Evolutionary conservation across 2,113 vertebrate species (phyloP), one percentile per base, ranked within the genome.

Genomic region (Toxostoma redivivum): DNA sequence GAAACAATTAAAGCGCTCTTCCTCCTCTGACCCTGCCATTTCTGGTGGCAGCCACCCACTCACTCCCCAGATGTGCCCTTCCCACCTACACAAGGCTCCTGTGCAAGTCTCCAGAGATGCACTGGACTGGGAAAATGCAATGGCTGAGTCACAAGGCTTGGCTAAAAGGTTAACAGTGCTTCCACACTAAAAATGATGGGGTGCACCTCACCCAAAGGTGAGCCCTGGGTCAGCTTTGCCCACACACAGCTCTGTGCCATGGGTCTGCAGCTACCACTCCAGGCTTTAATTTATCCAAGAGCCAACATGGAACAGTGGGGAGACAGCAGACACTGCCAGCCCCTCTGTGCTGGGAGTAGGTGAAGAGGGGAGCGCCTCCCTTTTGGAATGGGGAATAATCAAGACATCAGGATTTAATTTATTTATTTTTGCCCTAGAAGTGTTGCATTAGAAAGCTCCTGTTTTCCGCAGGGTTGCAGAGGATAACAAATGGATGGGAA

Each of bases 401-500:
- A 58, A 84, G 30, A 70, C 15, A 22, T 50, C 2, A 3, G 54
- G 19, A 73, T 35, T 66, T 72, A 51, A 84, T 67, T 66, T 66
- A 73, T 73, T 80, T 88, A 44, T 47, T 71, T 80, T 93, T 83
- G 27, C 31, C 64, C 38, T 70, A 81, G 73, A 91, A 90, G 19
- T 0, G 0, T 60, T 88, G 48, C 2, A 2, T 81, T 74, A 83
- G 51, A 77, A 86, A 93, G n/a, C 38, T 88, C 20, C 60, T 35
- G 7, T 48, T 86, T 91, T 74, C 61, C 78, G n/a, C 48, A 74
- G 84, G 40, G 22, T 94, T 95, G 81, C 53, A 94, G 90, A 85
- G 22, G 86, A 94, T 91, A 70, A 85, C 80, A 93, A 91, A 95
- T 74, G 86, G 91, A 88, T 7, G 7, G 86, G 82, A 50, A 97